Percentiles rank a stretch among this genome's conserved stretches.
phyloP scores from a whole-genome alignment of 2,888 invertebrate species.

The Temnothorax unifasciatus region DNA sequence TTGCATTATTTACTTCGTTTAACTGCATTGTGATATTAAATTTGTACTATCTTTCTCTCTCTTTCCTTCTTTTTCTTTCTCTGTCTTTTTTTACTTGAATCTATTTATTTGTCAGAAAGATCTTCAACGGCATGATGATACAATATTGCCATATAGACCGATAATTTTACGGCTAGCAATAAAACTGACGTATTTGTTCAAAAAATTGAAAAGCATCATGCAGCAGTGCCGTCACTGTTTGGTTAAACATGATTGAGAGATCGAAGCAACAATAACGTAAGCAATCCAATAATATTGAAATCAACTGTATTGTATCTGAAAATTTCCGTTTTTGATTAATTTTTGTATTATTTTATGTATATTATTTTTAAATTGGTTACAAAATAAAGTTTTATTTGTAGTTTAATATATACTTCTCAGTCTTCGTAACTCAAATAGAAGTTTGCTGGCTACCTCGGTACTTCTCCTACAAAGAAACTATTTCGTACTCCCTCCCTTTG shows the following conservation, averaged over 20 bases:
- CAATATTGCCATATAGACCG: neutral
- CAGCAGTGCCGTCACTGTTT: neutral
- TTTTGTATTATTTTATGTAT: constrained; percentile 8
- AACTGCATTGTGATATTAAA: neutral
- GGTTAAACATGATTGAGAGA: neutral
- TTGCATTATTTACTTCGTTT: constrained; percentile 20
- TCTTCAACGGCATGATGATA: neutral
- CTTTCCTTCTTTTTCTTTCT: neutral
- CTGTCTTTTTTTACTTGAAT: neutral
- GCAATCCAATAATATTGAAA: constrained; percentile 2
- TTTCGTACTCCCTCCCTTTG: constrained; percentile 41
- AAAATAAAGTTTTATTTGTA: neutral
- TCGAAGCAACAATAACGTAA: neutral
- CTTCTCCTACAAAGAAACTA: constrained; percentile 34
- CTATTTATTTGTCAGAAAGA: constrained; percentile 12
- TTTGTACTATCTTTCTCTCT: constrained; percentile 7
- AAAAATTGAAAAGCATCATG: neutral
- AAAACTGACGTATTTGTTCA: neutral
- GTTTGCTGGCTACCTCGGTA: constrained; percentile 36
- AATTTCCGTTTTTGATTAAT: neutral
- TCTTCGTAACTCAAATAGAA: constrained; percentile 41
- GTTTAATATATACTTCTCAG: constrained; percentile 29
- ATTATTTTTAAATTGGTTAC: constrained; percentile 11
- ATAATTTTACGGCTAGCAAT: constrained; percentile 1
- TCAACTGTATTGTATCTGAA: neutral